A percentile compares a stretch with the other conserved stretches of the same genome.
phyloP scores from a whole-genome alignment of 2,113 vertebrate genomes.

The Thymallus thymallus region DNA sequence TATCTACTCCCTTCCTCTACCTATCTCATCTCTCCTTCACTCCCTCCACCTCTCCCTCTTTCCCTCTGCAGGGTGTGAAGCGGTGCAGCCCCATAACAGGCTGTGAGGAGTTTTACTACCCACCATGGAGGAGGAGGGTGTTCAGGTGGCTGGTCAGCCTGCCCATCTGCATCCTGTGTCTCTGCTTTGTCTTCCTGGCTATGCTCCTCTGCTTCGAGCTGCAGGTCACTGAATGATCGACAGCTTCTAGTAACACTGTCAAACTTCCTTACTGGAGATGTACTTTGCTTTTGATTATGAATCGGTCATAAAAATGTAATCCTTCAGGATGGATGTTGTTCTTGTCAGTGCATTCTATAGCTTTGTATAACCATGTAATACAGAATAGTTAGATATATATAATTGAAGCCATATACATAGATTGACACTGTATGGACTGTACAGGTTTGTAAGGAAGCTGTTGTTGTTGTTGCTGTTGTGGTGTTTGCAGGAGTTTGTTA shows the following conservation, averaged over 20 bases:
- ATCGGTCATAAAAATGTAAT: too few species aligned
- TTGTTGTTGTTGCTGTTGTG: not conserved
- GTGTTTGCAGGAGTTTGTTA: conserved; percentile 84
- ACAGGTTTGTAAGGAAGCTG: too few species aligned
- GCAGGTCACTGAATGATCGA: conserved; percentile 76
- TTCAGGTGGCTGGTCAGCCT: conserved; percentile 94
- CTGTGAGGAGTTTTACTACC: conserved; percentile 92
- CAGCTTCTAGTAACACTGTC: too few species aligned
- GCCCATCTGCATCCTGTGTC: conserved; percentile 88
- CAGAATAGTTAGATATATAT: too few species aligned
- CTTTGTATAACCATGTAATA: too few species aligned
- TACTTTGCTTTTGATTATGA: too few species aligned
- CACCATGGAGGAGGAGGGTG: conserved; percentile 88
- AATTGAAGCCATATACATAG: too few species aligned
- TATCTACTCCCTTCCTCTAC: not conserved
- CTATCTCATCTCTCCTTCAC: not conserved
- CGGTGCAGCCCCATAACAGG: conserved; percentile 91
- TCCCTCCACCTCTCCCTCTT: not conserved
- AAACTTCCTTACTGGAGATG: not conserved
- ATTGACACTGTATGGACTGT: too few species aligned
- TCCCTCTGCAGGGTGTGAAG: conserved; percentile 78
- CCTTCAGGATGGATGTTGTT: too few species aligned
- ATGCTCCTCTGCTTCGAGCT: conserved; percentile 97
- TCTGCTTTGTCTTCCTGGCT: conserved; percentile 89
- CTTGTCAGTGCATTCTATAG: too few species aligned